A percentile compares a stretch with the other conserved stretches of the same genome.
Conservation (phyloP, 2,797 vertebrate species). For the Ptychadena robeensis region DNA sequence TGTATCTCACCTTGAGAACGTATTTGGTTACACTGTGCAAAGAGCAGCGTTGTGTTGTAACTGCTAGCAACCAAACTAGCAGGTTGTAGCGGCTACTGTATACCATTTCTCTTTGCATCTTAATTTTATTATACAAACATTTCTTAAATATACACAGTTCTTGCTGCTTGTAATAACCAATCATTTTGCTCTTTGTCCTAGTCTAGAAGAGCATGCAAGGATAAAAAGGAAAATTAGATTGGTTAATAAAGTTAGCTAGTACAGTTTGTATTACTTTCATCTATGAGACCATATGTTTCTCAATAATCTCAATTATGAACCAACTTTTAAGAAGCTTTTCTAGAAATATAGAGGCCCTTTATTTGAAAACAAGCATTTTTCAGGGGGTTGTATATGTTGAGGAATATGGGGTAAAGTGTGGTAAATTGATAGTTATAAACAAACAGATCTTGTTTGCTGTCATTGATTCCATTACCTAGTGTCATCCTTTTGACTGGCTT, state of each 20-base stretch:
- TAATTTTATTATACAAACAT: not conserved
- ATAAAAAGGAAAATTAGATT: not conserved
- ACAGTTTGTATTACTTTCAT: too few species aligned
- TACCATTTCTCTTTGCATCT: not conserved
- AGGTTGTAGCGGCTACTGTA: not conserved
- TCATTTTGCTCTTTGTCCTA: not conserved
- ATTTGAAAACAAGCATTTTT: not conserved
- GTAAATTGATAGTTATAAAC: not conserved
- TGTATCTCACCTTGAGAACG: not conserved
- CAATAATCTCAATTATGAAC: not conserved
- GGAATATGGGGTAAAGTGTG: not conserved
- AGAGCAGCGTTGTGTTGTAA: not conserved
- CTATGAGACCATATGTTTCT: not conserved
- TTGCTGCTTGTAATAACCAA: too few species aligned
- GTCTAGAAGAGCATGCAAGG: not conserved
- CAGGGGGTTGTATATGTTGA: not conserved
- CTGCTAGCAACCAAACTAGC: not conserved
- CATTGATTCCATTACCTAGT: not conserved
- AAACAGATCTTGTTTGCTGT: conserved; percentile 15
- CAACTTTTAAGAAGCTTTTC: too few species aligned
- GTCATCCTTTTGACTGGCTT: not conserved
- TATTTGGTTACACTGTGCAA: not conserved
- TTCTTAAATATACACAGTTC: too few species aligned
- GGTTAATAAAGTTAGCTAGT: not conserved
- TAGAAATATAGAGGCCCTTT: not conserved